A percentile compares a stretch with the other conserved stretches of the same genome.
These are phyloP conservation scores for Ennomos erosarius DNA, from an alignment of 2,888 invertebrate genomes.

Conservation along the genomic window DNA sequence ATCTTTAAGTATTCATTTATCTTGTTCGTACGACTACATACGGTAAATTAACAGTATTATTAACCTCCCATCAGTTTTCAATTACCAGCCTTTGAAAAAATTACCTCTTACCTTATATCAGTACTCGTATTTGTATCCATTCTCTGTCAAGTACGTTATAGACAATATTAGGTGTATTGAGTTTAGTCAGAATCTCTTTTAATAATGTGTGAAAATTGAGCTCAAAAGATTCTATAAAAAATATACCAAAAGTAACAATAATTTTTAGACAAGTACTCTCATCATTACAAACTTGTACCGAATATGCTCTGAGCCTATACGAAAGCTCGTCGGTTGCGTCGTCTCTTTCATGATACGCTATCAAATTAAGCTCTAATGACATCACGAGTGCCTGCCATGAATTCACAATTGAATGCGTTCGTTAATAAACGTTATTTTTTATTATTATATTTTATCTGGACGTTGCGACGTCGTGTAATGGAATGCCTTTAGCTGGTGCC, in stretches of 20 bases:
- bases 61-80: too few relatives aligned
- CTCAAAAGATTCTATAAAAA: not conserved
- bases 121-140: too few relatives aligned
- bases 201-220: too few relatives aligned
- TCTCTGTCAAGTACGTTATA: too few relatives aligned
- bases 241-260: not conserved
- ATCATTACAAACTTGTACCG: conserved; percentile 25
- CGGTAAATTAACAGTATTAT: too few relatives aligned
- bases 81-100: too few relatives aligned
- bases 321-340: conserved; percentile 51
- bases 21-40: conserved; percentile 28
- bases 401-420: conserved; percentile 74
- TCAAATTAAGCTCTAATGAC: conserved; percentile 68
- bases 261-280: not conserved
- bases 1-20: conserved; percentile 46
- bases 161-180: too few relatives aligned
- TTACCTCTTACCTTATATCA: too few relatives aligned
- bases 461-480: conserved; percentile 56
- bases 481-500: conserved; percentile 60
- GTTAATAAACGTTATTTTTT: conserved; percentile 69
- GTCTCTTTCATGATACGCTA: conserved; percentile 56
- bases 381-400: conserved; percentile 64
- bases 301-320: conserved; percentile 42
- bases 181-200: too few relatives aligned
- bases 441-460: conserved; percentile 52